Evolutionary conservation across 2,797 vertebrate genomes (phyloP).

Genomic region (Capromys pilorides): DNA sequence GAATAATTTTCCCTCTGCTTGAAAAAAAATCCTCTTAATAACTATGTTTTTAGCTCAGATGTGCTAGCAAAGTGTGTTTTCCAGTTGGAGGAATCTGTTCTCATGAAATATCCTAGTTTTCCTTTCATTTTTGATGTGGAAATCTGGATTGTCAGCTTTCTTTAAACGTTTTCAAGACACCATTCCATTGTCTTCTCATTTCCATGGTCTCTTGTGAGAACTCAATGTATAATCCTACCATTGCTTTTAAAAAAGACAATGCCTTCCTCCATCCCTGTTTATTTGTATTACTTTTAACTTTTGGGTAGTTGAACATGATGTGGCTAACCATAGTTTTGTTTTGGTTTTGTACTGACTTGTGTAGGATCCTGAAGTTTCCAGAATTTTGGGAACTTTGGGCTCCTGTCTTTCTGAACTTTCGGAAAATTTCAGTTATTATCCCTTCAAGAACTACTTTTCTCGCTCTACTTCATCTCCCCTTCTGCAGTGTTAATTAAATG

Average conservation of each 20-base stretch:
- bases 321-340: not conserved
- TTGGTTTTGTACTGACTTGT: not conserved
- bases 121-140: constrained; percentile 1
- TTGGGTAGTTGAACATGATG: not conserved
- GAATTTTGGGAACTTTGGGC: not conserved
- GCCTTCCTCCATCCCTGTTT: fast-evolving
- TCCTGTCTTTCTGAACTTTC: constrained; percentile 19
- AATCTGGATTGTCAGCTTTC: not conserved
- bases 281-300: not conserved
- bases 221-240: not conserved
- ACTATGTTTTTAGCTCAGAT: not conserved
- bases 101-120: not conserved
- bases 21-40: not conserved
- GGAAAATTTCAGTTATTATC: not conserved
- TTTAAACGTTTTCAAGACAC: not conserved
- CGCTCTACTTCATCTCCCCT: not conserved
- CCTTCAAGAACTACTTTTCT: not conserved
- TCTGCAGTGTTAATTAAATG: not conserved
- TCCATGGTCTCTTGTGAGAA: constrained; percentile 11
- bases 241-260: not conserved
- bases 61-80: not conserved
- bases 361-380: not conserved
- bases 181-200: constrained; percentile 26
- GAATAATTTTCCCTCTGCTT: constrained; percentile 44
- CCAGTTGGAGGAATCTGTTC: not conserved